Evolutionary conservation across 2,888 invertebrate genomes (phyloP), one percentile per base, ranked within the genome.

Genomic region (Notodonta dromedarius): DNA sequence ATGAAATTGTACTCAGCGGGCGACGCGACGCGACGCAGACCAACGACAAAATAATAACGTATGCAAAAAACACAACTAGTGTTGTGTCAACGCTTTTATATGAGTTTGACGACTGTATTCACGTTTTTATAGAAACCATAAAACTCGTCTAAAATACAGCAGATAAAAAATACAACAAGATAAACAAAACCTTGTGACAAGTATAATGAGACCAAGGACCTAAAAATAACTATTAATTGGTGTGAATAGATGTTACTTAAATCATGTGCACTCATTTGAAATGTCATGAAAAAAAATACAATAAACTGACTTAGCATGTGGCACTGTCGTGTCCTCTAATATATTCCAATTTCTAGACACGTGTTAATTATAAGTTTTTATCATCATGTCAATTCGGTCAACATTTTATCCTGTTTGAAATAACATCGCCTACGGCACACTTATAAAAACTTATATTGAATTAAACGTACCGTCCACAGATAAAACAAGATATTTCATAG

Each of bases 1-100:
- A 80, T 80, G 74, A 78, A 78, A 80, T 78, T 73, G 76, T 74
- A 70, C 59, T 67, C 61, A 66, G 57, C 35, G 39, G 14, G 39
- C 50, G 50, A 16, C 62, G 58, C 63, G 65, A 51, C 60, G 62
- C 63, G 62, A 58, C 63, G 59, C 55, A 54, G 42, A 2, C 46
- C 60, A 55, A 66, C 62, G 55, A 65, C 62, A 59, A 65, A 67
- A 67, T 66, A 69, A 66, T 61, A 62, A 57, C 59, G 56, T 56
- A 58, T 52, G 62, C 56, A 63, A 39, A 54, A 32, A 54, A 50
- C 8, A 50, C 16, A 50, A 7, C 32, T 39, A 39, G 35, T 39
- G 39, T 14, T 54, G 54, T 54, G 5, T n/a, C 32, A 48, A 51
- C 16, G 7, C 8, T 50, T 54, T 39, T 54, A 54, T 54, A 8